Evolutionary conservation across 2,113 vertebrate species (phyloP).

Genomic region (Porphyrio hochstetteri): DNA sequence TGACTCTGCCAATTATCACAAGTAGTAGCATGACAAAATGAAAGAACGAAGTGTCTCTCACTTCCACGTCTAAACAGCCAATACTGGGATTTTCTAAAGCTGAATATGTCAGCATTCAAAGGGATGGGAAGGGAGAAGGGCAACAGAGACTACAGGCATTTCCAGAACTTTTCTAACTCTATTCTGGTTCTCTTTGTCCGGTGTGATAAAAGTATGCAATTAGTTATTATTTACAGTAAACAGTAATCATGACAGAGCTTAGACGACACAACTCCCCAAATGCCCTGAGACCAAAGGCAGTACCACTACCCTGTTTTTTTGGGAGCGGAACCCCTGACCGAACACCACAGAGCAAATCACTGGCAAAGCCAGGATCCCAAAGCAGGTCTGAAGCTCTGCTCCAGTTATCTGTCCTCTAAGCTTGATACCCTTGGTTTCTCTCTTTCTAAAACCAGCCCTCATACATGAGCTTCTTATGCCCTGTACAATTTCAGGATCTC

Average conservation of each 20-base stretch:
- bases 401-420: not conserved
- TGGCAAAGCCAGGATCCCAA: not conserved
- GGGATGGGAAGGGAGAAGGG: not conserved
- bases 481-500: not conserved
- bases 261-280: not conserved
- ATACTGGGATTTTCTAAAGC: not conserved
- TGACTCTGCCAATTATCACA: not conserved
- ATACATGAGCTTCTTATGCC: not conserved
- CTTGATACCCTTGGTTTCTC: not conserved
- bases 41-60: not conserved
- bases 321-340: not conserved
- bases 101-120: not conserved
- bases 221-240: not conserved
- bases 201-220: not conserved
- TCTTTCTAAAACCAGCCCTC: not conserved
- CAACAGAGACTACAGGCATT: not conserved
- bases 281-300: not conserved
- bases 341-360: not conserved
- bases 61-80: not conserved
- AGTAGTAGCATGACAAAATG: not conserved
- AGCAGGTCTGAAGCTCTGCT: not conserved
- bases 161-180: not conserved
- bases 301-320: not conserved
- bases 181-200: not conserved
- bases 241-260: not conserved